These are phyloP conservation scores for Hippocampus barbouri DNA, from an alignment of 2,113 vertebrate species.

Conservation along the genomic window DNA sequence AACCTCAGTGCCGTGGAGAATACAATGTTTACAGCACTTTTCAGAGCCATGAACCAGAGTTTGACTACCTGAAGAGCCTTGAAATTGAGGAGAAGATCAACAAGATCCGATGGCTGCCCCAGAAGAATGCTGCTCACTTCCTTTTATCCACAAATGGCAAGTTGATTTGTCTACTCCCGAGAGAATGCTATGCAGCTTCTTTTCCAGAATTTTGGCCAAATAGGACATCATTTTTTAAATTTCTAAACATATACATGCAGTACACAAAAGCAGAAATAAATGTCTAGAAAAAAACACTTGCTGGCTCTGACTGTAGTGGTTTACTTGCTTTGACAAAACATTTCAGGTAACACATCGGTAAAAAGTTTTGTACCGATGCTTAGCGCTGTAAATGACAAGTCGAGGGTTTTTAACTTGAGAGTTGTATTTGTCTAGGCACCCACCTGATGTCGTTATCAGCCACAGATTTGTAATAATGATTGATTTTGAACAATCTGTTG, in stretches of 20 bases:
- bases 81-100: constrained; percentile 99
- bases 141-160: constrained; percentile 94
- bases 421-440: background rate
- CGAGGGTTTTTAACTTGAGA: background rate
- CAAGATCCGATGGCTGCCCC: constrained; percentile 96
- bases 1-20: constrained; percentile 87
- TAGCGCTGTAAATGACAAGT: background rate
- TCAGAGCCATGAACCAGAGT: constrained; percentile 96
- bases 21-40: constrained; percentile 99
- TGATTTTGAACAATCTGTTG: background rate
- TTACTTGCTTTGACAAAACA: background rate
- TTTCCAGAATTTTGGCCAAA: background rate
- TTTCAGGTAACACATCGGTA: background rate
- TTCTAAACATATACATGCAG: background rate
- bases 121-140: constrained; percentile 97
- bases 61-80: constrained; percentile 97
- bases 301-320: background rate
- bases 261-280: background rate
- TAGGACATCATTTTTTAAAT: background rate
- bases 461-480: background rate
- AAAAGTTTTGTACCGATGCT: background rate
- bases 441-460: background rate
- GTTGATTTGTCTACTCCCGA: constrained; percentile 27
- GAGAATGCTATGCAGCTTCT: background rate
- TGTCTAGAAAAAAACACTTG: background rate